These are phyloP conservation scores for Zaprionus vittiger DNA, from an alignment of 1,140 invertebrate genomes.

Conservation along the genomic window DNA sequence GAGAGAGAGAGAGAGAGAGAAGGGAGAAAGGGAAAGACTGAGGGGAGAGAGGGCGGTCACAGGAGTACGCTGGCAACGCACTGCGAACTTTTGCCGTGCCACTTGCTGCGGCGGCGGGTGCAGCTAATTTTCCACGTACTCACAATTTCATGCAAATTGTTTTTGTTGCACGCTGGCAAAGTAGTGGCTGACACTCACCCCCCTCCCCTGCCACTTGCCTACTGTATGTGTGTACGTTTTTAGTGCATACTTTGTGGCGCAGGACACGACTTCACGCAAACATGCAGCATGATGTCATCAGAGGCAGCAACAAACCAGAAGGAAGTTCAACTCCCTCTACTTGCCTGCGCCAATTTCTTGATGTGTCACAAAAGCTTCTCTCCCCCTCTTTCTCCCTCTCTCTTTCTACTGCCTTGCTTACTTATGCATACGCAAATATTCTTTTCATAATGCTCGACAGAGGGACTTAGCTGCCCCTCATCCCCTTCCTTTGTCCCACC, in stretches of 20 bases:
- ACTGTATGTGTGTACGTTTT: neutral
- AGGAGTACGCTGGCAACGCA: neutral
- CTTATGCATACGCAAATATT: neutral
- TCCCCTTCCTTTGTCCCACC: too few relatives aligned
- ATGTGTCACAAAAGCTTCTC: too few relatives aligned
- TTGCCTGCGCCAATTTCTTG: too few relatives aligned
- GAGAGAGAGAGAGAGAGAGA: neutral
- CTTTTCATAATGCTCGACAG: too few relatives aligned
- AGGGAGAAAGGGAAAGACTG: too few relatives aligned
- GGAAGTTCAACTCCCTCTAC: too few relatives aligned
- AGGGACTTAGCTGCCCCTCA: too few relatives aligned
- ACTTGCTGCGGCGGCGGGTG: conserved; percentile 64
- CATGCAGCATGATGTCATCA: conserved; percentile 35
- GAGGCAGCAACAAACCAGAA: neutral
- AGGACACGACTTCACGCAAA: neutral
- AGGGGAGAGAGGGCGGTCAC: neutral
- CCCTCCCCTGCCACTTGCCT: neutral
- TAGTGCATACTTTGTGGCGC: conserved; percentile 20
- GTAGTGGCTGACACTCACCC: neutral
- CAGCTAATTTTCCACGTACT: conserved; percentile 73
- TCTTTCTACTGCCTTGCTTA: neutral
- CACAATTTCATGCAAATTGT: conserved; percentile 72
- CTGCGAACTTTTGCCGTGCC: conserved; percentile 28
- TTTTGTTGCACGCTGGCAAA: conserved; percentile 42
- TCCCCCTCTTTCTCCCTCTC: too few relatives aligned